Evolutionary conservation across 2,113 vertebrate genomes (phyloP), one percentile per base, ranked within the genome.

Genomic region (Sceloporus undulatus): DNA sequence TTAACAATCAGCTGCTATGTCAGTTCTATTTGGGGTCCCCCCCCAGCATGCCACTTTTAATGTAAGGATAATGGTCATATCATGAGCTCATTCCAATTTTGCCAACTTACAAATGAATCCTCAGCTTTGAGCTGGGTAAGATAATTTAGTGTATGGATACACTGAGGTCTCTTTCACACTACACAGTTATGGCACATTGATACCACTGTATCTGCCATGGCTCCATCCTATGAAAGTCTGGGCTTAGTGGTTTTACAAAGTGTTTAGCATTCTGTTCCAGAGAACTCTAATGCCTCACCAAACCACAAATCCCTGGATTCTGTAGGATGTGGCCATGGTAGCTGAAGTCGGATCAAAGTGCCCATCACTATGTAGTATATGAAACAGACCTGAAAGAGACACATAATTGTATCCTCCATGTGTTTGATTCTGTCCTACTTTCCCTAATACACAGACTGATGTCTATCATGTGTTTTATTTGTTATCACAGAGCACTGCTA

Each of bases 91-190:
- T 71, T 54, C 88, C 82, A 87, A 85, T 94, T 89, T 93, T 91
- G 90, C 78, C 94, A 93, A 93, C 89, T 93, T 86, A 88, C 56
- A 93, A 92, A 96, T 94, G 92, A 93, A 94, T 93, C 91, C 92
- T 85, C 91, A 93, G 90, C 88, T 88, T 85, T 93, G 90, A 95
- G 91, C 75, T 90, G 91, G 92, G 94, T 94, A 93, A 91, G 78
- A 87, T 82, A 92, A 89, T 73, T 86, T 87, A 52, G 19, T 42
- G 81, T 23, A 34, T 13, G 14, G 56, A 59, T 59, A 59, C 10
- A 59, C 4, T 48, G 48, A 48, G 7, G 48, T 59, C 56, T 59
- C 56, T 9, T 9, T 59, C 14, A 59, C 14, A 16, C 56, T 59
- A 59, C 14, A 59, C 56, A 59, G 56, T 16, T 48, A 48, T 48